Evolutionary conservation across 2,888 invertebrate species (phyloP), one percentile per base, ranked within the genome.

Genomic region (Andricus curvator): DNA sequence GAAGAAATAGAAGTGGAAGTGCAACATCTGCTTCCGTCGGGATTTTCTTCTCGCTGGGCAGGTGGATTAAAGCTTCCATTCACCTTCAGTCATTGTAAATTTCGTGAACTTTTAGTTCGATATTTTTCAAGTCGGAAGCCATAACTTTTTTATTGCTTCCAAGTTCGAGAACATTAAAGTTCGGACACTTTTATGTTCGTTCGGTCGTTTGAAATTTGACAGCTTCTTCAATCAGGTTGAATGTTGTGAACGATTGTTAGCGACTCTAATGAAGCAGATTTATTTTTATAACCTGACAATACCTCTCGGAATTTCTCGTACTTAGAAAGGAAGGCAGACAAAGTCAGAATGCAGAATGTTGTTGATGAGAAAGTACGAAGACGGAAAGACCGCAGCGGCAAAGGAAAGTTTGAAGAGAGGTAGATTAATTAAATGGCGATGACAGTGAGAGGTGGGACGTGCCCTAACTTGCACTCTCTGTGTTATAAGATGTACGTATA

Each of bases 351-450:
- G 13, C 13, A 41, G 68, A 68, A 68, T 68, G 9, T 48, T 20
- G 20, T 22, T 44, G 44, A 48, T 25, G 68, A 29, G 48, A 44
- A 13, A 70, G 22, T 48, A 48, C 17, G 29, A 29, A 70, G 17
- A 48, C 25, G 48, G 15, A 44, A 70, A 70, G 68, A 70, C 17
- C n/a, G n/a, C 68, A 25, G 6, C 48, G 48, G 25, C 25, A 48
- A 29, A 48, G 48, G 68, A 48, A 70, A 70, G 22, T 44, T 67
- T 67, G 33, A 70, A 48, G 48, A 70, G 68, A 70, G 48, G 48
- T 44, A 70, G 68, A 70, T 70, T 70, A 70, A 70, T 70, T 70
- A 70, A 48, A 70, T 70, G 68, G 68, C 20, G 29, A 70, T 70
- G 48, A 51, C 48, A 70, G 44, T 70, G 48, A 48, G 68, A 44